phyloP scores from a whole-genome alignment of 2,113 vertebrate species.

The Chionodraco myersi region DNA sequence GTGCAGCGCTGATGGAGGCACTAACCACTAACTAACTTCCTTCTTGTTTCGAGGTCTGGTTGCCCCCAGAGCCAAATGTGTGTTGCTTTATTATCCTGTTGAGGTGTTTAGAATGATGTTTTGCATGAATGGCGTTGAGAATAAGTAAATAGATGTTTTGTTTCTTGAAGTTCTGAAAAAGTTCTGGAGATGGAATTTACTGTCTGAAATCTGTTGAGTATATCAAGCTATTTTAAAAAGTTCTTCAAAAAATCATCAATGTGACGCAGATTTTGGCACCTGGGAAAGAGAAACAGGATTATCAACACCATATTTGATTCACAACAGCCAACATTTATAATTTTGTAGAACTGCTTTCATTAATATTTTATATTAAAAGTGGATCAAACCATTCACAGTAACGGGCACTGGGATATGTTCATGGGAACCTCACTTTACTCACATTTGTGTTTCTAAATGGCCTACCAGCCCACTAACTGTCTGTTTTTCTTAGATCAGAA shows the following conservation, averaged over 20 bases:
- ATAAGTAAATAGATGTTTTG: neutral
- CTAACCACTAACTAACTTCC: conserved; percentile 20
- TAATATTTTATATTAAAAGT: neutral
- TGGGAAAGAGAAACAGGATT: neutral
- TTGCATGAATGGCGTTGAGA: neutral
- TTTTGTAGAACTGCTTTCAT: neutral
- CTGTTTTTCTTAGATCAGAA: too few relatives aligned
- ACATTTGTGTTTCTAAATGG: too few relatives aligned
- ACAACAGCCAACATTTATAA: neutral
- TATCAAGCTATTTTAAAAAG: too few relatives aligned
- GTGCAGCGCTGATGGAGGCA: neutral
- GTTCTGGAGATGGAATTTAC: neutral
- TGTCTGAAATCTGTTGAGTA: neutral
- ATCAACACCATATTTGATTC: too few relatives aligned
- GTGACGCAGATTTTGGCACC: neutral
- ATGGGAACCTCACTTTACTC: too few relatives aligned
- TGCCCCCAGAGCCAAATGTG: neutral
- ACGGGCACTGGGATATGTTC: too few relatives aligned
- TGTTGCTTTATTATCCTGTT: neutral
- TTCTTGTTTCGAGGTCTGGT: neutral
- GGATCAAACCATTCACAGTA: too few relatives aligned
- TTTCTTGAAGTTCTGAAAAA: neutral
- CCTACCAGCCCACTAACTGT: too few relatives aligned
- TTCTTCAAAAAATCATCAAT: neutral
- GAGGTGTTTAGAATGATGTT: neutral